Conservation (phyloP, 2,888 invertebrate genomes). For the Ophion ellenae region DNA sequence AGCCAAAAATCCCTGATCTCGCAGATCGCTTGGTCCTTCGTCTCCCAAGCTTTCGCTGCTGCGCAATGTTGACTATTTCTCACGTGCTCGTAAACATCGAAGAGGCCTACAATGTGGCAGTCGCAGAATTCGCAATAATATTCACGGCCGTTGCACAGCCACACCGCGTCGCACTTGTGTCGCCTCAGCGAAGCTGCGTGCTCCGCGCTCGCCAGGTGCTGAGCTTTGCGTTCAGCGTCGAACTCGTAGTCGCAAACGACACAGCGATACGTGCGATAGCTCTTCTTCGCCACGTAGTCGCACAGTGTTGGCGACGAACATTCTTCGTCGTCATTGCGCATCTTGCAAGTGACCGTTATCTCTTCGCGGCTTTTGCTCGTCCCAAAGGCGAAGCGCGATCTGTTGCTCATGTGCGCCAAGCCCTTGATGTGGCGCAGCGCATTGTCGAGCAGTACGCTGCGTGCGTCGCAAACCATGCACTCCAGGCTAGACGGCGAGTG, state of each 20-base stretch:
- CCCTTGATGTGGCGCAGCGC: background rate
- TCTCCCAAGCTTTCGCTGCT: too few species aligned
- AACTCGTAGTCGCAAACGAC: slow-evolving; percentile 19
- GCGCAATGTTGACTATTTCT: background rate
- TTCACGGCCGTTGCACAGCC: background rate
- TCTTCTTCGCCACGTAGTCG: slow-evolving; percentile 13
- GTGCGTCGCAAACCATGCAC: background rate
- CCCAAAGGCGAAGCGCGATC: background rate
- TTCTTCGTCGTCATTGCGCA: background rate
- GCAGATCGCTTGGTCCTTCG: too few species aligned
- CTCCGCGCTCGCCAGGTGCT: background rate
- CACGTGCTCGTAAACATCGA: slow-evolving; percentile 1
- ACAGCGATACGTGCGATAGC: background rate
- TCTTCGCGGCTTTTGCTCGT: background rate
- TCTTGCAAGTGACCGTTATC: background rate
- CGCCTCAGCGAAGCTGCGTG: background rate
- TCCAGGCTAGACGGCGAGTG: background rate
- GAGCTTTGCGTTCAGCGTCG: background rate
- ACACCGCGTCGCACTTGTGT: background rate
- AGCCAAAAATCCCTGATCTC: background rate
- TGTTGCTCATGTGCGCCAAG: background rate
- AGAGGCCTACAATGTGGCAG: background rate
- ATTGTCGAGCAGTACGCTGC: background rate
- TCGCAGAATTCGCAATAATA: slow-evolving; percentile 18
- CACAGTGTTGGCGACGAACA: background rate